Conservation (phyloP, 2,888 invertebrate species). For the Ligdia adustata region DNA sequence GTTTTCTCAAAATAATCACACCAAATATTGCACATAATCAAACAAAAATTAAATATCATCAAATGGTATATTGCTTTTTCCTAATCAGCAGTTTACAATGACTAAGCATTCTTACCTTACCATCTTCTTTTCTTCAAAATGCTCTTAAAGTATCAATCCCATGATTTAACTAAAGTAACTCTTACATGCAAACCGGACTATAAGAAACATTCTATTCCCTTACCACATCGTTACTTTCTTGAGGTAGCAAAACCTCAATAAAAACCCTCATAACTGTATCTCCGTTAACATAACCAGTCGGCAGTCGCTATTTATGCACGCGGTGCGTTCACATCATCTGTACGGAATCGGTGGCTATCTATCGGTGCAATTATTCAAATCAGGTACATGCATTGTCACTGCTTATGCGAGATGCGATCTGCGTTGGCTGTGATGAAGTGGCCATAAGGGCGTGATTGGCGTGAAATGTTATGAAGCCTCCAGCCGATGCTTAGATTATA, state of each 20-base stretch:
- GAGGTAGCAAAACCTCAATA: conserved; percentile 6
- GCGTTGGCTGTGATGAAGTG: conserved; percentile 29
- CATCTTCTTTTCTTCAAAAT: too few relatives aligned
- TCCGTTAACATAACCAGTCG: conserved; percentile 26
- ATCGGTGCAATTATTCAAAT: conserved; percentile 65
- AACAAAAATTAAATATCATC: too few relatives aligned
- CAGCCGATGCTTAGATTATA: background rate
- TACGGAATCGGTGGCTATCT: conserved; percentile 35
- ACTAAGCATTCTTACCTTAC: too few relatives aligned
- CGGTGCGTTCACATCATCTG: conserved; percentile 28
- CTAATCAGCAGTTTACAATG: too few relatives aligned
- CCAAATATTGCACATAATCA: too few relatives aligned
- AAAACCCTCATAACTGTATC: conserved; percentile 16
- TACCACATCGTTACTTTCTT: conserved; percentile 7
- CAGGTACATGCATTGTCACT: conserved; percentile 54
- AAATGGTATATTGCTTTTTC: too few relatives aligned
- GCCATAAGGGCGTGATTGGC: conserved; percentile 13
- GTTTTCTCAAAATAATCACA: too few relatives aligned
- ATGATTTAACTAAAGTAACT: too few relatives aligned
- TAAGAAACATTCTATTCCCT: background rate
- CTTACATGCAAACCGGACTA: background rate
- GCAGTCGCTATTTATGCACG: conserved; percentile 22
- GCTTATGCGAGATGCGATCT: conserved; percentile 37
- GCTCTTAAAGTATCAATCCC: too few relatives aligned
- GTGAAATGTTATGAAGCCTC: conserved; percentile 12